Evolutionary conservation across 1,140 invertebrate genomes (phyloP).

Genomic region (Diachasmimorpha longicaudata): DNA sequence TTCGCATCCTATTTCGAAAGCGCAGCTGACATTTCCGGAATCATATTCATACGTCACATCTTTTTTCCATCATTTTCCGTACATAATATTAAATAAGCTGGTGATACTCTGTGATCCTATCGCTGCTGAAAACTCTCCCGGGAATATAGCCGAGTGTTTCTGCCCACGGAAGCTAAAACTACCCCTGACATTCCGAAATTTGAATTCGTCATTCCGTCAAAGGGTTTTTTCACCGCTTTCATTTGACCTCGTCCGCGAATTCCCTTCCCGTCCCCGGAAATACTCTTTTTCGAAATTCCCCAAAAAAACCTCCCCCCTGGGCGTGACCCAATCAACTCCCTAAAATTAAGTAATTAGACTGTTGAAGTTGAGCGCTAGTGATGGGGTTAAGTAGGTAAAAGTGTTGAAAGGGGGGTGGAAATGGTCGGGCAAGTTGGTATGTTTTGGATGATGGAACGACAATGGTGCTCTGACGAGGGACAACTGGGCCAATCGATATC

Average conservation of each 20-base stretch:
- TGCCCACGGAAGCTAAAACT: no score
- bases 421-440: constrained; percentile 14
- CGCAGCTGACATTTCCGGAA: neutral
- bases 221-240: neutral
- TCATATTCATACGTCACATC: neutral
- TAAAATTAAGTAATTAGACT: neutral
- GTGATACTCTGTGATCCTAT: neutral
- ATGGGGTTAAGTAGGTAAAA: constrained; percentile 18
- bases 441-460: constrained; percentile 39
- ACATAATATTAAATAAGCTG: neutral
- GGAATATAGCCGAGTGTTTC: neutral
- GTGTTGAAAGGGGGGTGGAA: constrained; percentile 6
- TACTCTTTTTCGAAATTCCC: neutral
- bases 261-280: neutral
- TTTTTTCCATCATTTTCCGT: neutral
- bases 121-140: neutral
- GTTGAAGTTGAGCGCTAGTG: neutral
- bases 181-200: neutral
- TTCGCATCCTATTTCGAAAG: neutral
- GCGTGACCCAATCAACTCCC: neutral
- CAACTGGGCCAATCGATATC: constrained; percentile 58
- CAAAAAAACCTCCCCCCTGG: neutral
- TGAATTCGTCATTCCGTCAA: neutral
- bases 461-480: constrained; percentile 45
- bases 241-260: neutral